Evolutionary conservation across 1,140 invertebrate genomes (phyloP), one percentile per base, ranked within the genome.

Genomic region (Zaprionus camerounensis): DNA sequence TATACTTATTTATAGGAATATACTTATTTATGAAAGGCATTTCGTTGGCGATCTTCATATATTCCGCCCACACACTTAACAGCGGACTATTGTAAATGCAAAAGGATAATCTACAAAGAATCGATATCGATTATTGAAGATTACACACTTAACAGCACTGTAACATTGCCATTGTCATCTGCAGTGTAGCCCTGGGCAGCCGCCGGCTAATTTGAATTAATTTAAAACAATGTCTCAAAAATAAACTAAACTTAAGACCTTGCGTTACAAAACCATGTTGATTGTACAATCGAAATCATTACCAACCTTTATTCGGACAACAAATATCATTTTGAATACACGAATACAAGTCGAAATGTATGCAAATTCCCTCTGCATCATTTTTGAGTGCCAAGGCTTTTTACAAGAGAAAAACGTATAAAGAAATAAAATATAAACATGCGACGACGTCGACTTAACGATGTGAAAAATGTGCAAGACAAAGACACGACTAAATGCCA

Each of bases 331-430:
- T 64, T 75, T 65, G 53, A 58, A 76, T 64, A 71, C 41, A 71
- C 34, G 31, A 34, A 34, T 34, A 34, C 31, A 34, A 38, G 44
- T 22, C 38, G 15, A 79, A 82, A 81, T 81, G 78, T 84, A 88
- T 88, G 84, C 84, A 81, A 88, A 88, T 88, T 74, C 78, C 77
- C 49, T 34, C 57, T n/a, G 31, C 41, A 46, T 46, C 41, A 11
- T 71, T 83, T 83, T 86, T 87, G 83, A 87, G 84, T 88, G 84
- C 63, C 84, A 88, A 88, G 84, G 84, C 62, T 79, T 63, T 81
- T 87, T 88, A 90, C 85, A 84, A 90, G 85, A 90, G 68, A 69
- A 75, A 63, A 44, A 46, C 44, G 51, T 36, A 53, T 28, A 61
- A 53, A 73, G 15, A 34, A 69, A 31, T 41, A 46, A 72, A 51